Base-by-base conservation (phyloP, 30 jellyfish, hydroid and myxozoan genomes). In the Morbakka virulenta region DNA sequence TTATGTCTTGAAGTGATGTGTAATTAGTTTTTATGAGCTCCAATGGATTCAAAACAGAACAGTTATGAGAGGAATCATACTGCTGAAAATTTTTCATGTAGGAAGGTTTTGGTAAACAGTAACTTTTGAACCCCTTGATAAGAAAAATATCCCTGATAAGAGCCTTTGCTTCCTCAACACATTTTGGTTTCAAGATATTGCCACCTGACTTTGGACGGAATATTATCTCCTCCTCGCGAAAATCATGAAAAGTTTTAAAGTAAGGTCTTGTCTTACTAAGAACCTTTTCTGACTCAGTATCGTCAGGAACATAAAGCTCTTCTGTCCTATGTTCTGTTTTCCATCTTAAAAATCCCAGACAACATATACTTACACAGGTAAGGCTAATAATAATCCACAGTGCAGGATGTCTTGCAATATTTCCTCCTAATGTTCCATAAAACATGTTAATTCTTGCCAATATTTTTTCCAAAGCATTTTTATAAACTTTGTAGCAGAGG, bases 301-400 rank as follows among this genome's bases (percentile, higher is more conserved):
- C 52, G 25, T 69, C 83, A 2, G 90, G 90, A 2, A 79, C 82
- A 50, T 32, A 79, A 2, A 79, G 77, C 69, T 79, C 52, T 29
- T 79, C 90, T 0, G 72, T 49, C 30, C 85, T 50, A 35, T 52
- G 17, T 50, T 79, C 90, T 2, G 68, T 17, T 14, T 79, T 61
- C 23, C 67, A 3, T 68, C 53, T 9, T 0, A 24, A 2, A 22
- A 79, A 52, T 22, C 90, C 90, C 83, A 68, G 68, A 1, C 77
- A 62, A 27, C 67, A 32, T 31, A 57, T 75, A n/a, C 77, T 83
- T 3, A 83, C 32, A 11, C 67, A 11, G 2, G 68, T n/a, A 21
- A 79, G 27, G 76, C 77, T 35, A 13, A 52, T 4, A 47, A 67
- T 23, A 30, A 66, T 53, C 3, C 53, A 28, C 0, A 49, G 24